Evolutionary conservation across 2,797 vertebrate species (phyloP).

Genomic region (Glyptemys insculpta): DNA sequence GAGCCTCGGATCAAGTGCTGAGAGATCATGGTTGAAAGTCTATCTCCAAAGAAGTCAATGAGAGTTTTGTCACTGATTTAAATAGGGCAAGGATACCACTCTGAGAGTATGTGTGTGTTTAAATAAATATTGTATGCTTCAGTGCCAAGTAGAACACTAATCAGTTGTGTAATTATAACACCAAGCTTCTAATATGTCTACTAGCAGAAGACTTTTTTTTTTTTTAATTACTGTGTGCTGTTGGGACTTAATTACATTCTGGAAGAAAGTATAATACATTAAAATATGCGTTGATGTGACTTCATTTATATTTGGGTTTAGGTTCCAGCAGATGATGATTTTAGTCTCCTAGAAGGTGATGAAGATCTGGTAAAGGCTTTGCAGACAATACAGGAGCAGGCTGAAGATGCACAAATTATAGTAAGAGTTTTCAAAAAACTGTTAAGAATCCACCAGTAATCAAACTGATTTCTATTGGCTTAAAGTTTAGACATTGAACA

Average conservation of each 20-base stretch:
- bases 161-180: not conserved
- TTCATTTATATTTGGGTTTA: conserved; percentile 51
- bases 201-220: not conserved
- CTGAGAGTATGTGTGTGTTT: not conserved
- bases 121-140: not conserved
- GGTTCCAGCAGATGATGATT: conserved; percentile 82
- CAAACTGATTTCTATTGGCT: not conserved
- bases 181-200: not conserved
- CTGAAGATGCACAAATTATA: conserved; percentile 69
- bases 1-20: not conserved
- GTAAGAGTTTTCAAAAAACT: conserved; percentile 65
- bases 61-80: not conserved
- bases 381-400: conserved; percentile 75
- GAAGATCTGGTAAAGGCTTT: conserved; percentile 84
- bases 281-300: not conserved
- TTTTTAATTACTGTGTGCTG: not conserved
- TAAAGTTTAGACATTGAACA: not conserved
- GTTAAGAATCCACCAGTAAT: not conserved
- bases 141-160: not conserved
- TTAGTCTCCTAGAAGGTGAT: conserved; percentile 82
- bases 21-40: not conserved
- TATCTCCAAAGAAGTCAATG: not conserved
- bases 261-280: not conserved
- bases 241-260: not conserved
- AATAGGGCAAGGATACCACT: not conserved